These are phyloP conservation scores for Schizotus pectinicornis DNA, from an alignment of 2,888 invertebrate genomes.

Conservation along the genomic window DNA sequence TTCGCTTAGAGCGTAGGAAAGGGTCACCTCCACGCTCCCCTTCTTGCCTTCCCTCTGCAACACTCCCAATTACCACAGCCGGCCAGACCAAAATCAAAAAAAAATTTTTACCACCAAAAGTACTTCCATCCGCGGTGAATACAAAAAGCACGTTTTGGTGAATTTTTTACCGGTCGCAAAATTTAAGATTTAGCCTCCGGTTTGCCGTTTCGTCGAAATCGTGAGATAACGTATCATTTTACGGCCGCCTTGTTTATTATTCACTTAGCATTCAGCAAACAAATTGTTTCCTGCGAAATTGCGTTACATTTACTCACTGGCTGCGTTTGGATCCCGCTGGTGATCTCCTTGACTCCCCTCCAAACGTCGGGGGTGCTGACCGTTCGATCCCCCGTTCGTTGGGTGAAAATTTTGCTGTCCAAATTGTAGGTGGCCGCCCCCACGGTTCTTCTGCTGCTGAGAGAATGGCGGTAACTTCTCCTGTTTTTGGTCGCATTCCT, in stretches of 20 bases:
- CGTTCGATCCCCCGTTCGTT: slow-evolving; percentile 65
- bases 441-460: slow-evolving; percentile 69
- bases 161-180: no score
- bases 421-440: slow-evolving; percentile 74
- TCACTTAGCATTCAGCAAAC: background rate
- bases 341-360: slow-evolving; percentile 70
- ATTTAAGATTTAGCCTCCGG: no score
- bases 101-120: no score
- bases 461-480: slow-evolving; percentile 62
- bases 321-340: slow-evolving; percentile 64
- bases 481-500: slow-evolving; percentile 33
- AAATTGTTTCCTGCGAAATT: background rate
- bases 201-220: background rate
- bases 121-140: no score
- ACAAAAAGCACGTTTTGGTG: no score
- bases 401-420: slow-evolving; percentile 68
- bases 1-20: slow-evolving; percentile 70
- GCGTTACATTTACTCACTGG: slow-evolving; percentile 53
- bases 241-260: background rate
- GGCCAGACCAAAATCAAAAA: background rate
- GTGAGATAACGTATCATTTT: background rate
- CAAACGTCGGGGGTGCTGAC: slow-evolving; percentile 74
- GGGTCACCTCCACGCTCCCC: slow-evolving; percentile 70
- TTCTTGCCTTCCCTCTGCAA: slow-evolving; percentile 72
- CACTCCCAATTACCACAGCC: slow-evolving; percentile 12